Conservation (phyloP, 2,113 vertebrate genomes). For the Amia ocellicauda region DNA sequence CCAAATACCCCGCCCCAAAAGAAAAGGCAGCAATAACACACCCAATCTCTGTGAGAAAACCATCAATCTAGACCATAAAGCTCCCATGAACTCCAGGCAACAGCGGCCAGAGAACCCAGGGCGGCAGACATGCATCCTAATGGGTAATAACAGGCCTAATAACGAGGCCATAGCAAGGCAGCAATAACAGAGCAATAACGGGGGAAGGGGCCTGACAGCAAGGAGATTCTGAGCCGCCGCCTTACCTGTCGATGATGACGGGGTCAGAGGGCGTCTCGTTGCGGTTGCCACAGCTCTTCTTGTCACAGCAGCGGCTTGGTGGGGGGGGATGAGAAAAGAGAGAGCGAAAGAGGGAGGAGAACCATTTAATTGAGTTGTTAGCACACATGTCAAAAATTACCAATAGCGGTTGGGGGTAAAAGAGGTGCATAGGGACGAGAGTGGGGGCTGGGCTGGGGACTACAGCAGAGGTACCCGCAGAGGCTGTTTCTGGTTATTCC, state of each 20-base stretch:
- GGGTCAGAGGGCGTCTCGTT: conserved; percentile 99
- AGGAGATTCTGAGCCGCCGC: conserved; percentile 69
- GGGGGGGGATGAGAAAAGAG: conserved; percentile 36
- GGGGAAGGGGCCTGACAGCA: conserved; percentile 35
- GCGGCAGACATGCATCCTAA: too few relatives aligned
- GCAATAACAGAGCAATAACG: neutral
- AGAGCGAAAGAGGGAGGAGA: conserved; percentile 23
- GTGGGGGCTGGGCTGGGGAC: conserved; percentile 19
- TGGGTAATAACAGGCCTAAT: too few relatives aligned
- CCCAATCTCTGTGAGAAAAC: too few relatives aligned
- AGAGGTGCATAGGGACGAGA: conserved; percentile 24
- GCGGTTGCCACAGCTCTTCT: conserved; percentile 99
- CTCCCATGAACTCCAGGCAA: neutral
- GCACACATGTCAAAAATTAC: too few relatives aligned
- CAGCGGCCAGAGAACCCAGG: neutral
- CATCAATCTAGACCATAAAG: too few relatives aligned
- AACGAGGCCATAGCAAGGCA: neutral
- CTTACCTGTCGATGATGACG: conserved; percentile 99
- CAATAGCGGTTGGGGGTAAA: neutral
- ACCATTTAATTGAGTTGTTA: conserved; percentile 25
- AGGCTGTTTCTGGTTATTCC: neutral
- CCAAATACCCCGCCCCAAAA: too few relatives aligned
- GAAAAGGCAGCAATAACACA: too few relatives aligned
- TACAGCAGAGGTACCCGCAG: conserved; percentile 28
- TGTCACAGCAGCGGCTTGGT: conserved; percentile 97